Conservation (phyloP, 2,888 invertebrate species). For the Ecliptopera silaceata region DNA sequence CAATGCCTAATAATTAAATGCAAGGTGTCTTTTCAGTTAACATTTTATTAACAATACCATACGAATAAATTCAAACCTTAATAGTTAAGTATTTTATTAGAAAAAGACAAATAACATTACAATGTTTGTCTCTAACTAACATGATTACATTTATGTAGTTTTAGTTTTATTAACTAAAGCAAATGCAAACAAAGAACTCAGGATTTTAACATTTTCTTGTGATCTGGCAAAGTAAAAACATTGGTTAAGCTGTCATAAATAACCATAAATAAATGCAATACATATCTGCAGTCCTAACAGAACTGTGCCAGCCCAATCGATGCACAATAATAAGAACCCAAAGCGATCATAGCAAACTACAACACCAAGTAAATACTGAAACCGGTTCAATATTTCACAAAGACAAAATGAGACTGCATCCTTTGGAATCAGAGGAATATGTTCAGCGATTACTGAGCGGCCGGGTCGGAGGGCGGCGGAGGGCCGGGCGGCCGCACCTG, state of each 20-base stretch:
- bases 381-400: neutral
- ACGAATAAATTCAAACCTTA: constrained; percentile 61
- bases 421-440: neutral
- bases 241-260: neutral
- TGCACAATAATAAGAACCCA: neutral
- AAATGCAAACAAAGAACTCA: neutral
- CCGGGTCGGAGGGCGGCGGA: constrained; percentile 41
- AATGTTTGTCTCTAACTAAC: constrained; percentile 42
- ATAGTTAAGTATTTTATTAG: constrained; percentile 43
- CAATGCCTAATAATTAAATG: no score
- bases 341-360: neutral
- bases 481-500: constrained; percentile 76
- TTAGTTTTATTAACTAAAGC: constrained; percentile 1
- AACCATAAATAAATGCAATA: neutral
- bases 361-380: neutral
- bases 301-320: neutral
- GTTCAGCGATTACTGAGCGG: constrained; percentile 50
- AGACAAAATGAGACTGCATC: neutral
- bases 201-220: no score
- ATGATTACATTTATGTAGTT: constrained; percentile 26
- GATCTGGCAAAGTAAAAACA: neutral
- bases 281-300: neutral
- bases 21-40: constrained; percentile 33
- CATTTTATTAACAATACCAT: constrained; percentile 67
- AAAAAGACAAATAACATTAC: constrained; percentile 36